Evolutionary conservation across 2,113 vertebrate genomes (phyloP), one percentile per base, ranked within the genome.

Genomic region (Caracal caracal): DNA sequence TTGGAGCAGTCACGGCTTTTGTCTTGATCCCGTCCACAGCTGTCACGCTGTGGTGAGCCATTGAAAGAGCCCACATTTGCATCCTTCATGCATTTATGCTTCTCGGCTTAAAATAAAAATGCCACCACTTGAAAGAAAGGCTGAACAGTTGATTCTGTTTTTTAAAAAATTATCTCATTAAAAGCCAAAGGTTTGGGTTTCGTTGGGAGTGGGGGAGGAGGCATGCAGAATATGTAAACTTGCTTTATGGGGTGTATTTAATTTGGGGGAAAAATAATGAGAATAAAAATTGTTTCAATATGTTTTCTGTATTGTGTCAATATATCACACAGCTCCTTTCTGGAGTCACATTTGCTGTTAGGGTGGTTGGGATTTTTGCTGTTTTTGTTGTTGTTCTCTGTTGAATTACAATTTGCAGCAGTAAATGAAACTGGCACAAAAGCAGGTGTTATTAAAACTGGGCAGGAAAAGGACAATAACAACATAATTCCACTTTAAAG

Each of bases 371-470:
- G 4, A 70, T 71, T 94, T 78, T 93, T 81, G 78, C 49, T 95
- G 51, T 83, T 90, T 71, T 91, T 95, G 84, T 90, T 79, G 86
- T 94, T 89, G 97, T 98, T 97, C 95, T 98, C 85, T 95, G 97
- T 93, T 98, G 98, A 98, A 98, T 98, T 98, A 98, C 96, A 95
- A 93, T 98, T 98, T 96, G 94, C 95, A 97, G 85, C 96, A 96
- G 95, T 97, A 98, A 98, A 98, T 98, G 97, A 98, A 99, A 98
- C 97, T 97, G 98, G 98, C 95, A 98, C 95, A 96, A 98, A 98
- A 97, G 82, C 97, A 98, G 86, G 95, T 98, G 98, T 98, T 98
- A 98, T 98, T 98, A 99, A 98, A 98, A 98, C 94, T 98, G 98
- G 95, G 94, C 94, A 97, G 95, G 93, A 98, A 98, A 98, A 95